These are phyloP conservation scores for Okamejei kenojei DNA, from an alignment of 2,797 vertebrate species.

Conservation along the genomic window DNA sequence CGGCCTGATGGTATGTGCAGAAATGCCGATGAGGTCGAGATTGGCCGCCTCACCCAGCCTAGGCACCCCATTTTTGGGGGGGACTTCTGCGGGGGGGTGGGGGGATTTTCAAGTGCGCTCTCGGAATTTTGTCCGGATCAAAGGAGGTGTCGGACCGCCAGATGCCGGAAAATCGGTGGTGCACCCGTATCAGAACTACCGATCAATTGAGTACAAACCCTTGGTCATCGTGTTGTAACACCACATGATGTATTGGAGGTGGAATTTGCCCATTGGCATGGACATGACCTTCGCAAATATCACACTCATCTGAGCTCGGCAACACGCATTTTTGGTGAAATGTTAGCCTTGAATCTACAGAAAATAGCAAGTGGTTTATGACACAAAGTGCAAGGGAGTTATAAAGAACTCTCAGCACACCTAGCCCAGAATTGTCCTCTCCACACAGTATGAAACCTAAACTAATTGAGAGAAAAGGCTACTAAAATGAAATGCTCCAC, in stretches of 20 bases:
- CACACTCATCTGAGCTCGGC: background rate
- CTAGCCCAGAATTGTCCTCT: background rate
- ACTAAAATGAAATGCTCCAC: background rate
- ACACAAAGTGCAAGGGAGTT: background rate
- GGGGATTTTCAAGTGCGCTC: too few relatives aligned
- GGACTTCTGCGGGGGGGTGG: too few relatives aligned
- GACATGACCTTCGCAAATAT: background rate
- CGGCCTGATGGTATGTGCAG: too few relatives aligned
- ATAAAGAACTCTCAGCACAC: background rate
- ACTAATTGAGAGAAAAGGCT: background rate
- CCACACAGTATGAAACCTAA: background rate
- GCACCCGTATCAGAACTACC: background rate
- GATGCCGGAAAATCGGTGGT: too few relatives aligned
- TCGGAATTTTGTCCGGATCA: too few relatives aligned
- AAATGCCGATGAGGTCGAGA: too few relatives aligned
- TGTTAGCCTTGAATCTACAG: background rate
- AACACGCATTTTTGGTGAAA: background rate
- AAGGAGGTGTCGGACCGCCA: too few relatives aligned
- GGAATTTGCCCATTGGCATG: background rate
- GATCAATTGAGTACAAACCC: background rate
- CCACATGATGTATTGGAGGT: background rate
- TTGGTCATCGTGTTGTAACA: background rate
- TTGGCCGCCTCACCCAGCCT: too few relatives aligned
- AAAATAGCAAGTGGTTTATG: background rate
- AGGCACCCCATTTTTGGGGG: too few relatives aligned